Base-by-base conservation (phyloP, 2,797 vertebrate genomes). In the Microctenopoma stevenorrisi region DNA sequence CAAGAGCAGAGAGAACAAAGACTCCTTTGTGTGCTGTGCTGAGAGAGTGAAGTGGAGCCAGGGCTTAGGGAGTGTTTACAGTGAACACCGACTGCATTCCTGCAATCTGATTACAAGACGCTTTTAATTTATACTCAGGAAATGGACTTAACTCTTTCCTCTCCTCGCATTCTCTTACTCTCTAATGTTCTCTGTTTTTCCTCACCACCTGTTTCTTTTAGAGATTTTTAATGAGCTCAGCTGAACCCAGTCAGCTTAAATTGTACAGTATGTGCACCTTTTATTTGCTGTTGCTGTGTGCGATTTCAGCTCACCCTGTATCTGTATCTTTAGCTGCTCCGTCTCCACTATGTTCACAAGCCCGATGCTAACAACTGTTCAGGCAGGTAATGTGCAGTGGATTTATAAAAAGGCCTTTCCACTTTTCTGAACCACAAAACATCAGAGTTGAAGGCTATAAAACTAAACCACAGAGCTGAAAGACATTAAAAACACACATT, bases 41-140 rank as follows among this genome's bases (percentile, higher is more conserved):
- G 93, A 90, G 93, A 93, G 93, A 90, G 88, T 90, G 94, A 92
- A 93, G 90, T 91, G 82, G 87, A 94, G 91, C 92, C 92, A 93
- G 91, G 85, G 89, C 89, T 94, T 92, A 91, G 93, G 93, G 94
- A 95, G 94, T 93, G 93, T 93, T 94, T 93, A 93, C 91, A 92
- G 89, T 92, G 93, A 91, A 91, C 92, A 94, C 94, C 84, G 91
- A 94, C 94, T 93, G 91, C 94, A 95, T 95, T 95, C 94, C 93
- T 94, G 89, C 91, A 89, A 86, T 93, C 91, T 92, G 93, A 95
- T 95, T 94, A 94, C 92, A 93, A 93, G 93, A 94, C 88, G 86
- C 89, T 92, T 94, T 94, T 94, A 92, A 94, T 95, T 94, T 93
- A 93, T 88, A 89, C 92, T 92, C 88, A 94, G 92, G 93, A 94